Percentiles rank a stretch among this genome's conserved stretches.
phyloP scores from a whole-genome alignment of 2,113 vertebrate species.

The Bos indicus region DNA sequence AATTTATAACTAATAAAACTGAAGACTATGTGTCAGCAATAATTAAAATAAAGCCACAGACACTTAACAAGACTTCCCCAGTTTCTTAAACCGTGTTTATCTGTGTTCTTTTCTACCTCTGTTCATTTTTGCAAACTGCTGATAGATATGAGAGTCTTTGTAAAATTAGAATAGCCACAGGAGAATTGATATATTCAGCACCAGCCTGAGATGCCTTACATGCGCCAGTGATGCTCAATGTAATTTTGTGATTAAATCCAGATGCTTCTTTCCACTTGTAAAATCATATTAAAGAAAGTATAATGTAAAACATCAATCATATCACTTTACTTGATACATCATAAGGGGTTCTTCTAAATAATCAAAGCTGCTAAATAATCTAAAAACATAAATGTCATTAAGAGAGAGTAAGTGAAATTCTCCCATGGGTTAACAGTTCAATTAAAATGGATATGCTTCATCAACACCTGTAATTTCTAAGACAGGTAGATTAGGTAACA shows the following conservation, averaged over 20 bases:
- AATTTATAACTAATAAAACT: neutral
- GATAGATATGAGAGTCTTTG: neutral
- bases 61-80: neutral
- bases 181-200: neutral
- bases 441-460: slow-evolving; percentile 64
- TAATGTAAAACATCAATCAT: slow-evolving; percentile 66
- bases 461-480: slow-evolving; percentile 31
- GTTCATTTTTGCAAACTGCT: neutral
- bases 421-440: slow-evolving; percentile 56
- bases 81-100: neutral
- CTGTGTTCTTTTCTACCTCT: neutral
- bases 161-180: neutral
- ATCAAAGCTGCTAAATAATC: slow-evolving; percentile 59
- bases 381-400: slow-evolving; percentile 62
- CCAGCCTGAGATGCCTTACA: slow-evolving; percentile 15
- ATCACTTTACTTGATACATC: slow-evolving; percentile 57
- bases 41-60: neutral
- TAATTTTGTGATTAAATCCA: slow-evolving; percentile 64
- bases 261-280: slow-evolving; percentile 57
- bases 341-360: slow-evolving; percentile 50
- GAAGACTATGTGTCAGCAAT: neutral
- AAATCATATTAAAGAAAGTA: slow-evolving; percentile 67
- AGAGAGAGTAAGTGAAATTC: slow-evolving; percentile 53
- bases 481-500: slow-evolving; percentile 25
- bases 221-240: neutral